Base-by-base conservation (phyloP, 2,113 vertebrate genomes). In the Polypterus bichir region DNA sequence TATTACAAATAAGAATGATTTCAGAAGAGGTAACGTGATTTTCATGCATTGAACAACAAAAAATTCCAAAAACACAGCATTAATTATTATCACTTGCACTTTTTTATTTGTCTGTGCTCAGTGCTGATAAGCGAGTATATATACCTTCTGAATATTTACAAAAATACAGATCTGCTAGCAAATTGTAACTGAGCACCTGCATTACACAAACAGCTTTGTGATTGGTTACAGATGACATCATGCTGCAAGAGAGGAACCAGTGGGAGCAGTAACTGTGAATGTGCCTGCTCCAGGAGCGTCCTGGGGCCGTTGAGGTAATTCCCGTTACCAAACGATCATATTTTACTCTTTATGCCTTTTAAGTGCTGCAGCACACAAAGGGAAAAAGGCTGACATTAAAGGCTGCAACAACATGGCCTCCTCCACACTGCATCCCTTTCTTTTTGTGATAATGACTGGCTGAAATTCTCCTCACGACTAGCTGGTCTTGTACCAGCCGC, bases 371-470 rank as follows among this genome's bases (percentile, higher is more conserved):
- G 27, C 27, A 27, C 27, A 27, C 27, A 27, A 27, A 27, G 27
- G 27, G 2, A 27, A 27, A 27, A 27, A 27, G 27, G 27, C 27
- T 55, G 68, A 66, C 70, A 75, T 74, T 59, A 71, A 27, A 27
- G 27, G 71, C 75, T 66, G 27, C 47, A 54, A 4, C 65, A 70
- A 49, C 47, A 44, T 62, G 66, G 65, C 66, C 72, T 72, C 65
- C 52, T 73, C 61, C 64, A 7, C 44, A 54, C 44, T 66, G 27
- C 6, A 46, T 48, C 61, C 58, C 56, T 45, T 58, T 27, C 44
- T 44, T 45, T 45, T 45, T 3, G 2, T 58, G n/a, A n/a, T 58
- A 58, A 45, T 7, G 56, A 44, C 44, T 58, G 56, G 56, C 44
- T 27, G 27, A 7, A 45, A 58, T 58, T 58, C 56, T 7, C 44